Percentiles rank a stretch among this genome's conserved stretches.
phyloP scores from a whole-genome alignment of 2,888 invertebrate genomes.

The Synergus japonicus region DNA sequence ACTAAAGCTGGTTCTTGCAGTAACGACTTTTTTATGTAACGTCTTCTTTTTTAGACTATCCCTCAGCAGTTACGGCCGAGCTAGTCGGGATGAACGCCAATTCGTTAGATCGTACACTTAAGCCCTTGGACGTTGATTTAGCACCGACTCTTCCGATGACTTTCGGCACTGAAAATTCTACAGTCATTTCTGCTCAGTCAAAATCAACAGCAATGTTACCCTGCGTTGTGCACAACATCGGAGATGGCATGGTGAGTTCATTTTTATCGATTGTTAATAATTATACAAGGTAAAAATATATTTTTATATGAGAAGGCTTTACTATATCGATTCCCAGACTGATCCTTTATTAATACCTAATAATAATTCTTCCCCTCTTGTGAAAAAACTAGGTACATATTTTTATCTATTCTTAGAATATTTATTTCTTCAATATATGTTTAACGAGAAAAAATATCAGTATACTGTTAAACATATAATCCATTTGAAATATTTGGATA shows the following conservation, averaged over 20 bases:
- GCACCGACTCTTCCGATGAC: slow-evolving; percentile 82
- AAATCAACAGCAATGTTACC: slow-evolving; percentile 91
- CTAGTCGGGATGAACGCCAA: slow-evolving; percentile 68
- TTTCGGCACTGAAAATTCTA: slow-evolving; percentile 91
- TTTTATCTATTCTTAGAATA: too few species aligned
- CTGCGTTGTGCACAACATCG: slow-evolving; percentile 90
- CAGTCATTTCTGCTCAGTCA: slow-evolving; percentile 89
- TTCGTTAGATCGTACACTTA: slow-evolving; percentile 67
- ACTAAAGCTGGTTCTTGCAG: slow-evolving; percentile 41
- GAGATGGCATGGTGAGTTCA: slow-evolving; percentile 90
- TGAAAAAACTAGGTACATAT: too few species aligned
- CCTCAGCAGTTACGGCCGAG: slow-evolving; percentile 68
- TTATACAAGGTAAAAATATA: not conserved
- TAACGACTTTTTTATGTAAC: slow-evolving; percentile 54
- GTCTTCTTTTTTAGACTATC: slow-evolving; percentile 61
- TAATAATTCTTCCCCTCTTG: too few species aligned
- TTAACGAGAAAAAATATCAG: too few species aligned
- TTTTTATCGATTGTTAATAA: not conserved
- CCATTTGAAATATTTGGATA: too few species aligned
- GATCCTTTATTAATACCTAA: too few species aligned
- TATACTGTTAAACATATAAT: too few species aligned
- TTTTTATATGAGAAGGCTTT: too few species aligned
- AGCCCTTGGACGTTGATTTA: slow-evolving; percentile 71
- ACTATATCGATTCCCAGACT: too few species aligned
- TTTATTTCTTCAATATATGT: too few species aligned